A percentile compares a stretch with the other conserved stretches of the same genome.
These are phyloP conservation scores for Crocuta crocuta DNA, from an alignment of 2,113 vertebrate genomes.

Conservation along the genomic window DNA sequence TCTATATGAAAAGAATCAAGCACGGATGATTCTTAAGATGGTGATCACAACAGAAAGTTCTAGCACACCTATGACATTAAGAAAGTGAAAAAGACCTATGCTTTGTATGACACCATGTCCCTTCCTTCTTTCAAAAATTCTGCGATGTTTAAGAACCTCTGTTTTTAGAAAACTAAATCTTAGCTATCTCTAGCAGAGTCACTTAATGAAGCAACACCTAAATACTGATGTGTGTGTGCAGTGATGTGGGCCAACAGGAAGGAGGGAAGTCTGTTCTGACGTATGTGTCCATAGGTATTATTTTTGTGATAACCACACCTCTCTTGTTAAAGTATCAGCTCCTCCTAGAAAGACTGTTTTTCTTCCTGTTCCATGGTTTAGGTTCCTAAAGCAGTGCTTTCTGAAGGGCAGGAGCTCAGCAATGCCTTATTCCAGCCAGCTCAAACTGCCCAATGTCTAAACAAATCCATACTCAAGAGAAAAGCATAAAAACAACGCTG, in stretches of 20 bases:
- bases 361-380: not conserved
- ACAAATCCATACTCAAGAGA: not conserved
- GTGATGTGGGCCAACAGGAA: no score
- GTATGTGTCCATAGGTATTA: rapidly evolving
- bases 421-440: not conserved
- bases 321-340: not conserved
- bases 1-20: not conserved
- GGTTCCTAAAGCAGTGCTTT: not conserved
- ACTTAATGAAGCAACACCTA: not conserved
- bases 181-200: not conserved
- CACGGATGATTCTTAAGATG: not conserved
- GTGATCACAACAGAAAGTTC: not conserved
- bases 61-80: not conserved
- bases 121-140: not conserved
- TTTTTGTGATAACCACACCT: not conserved
- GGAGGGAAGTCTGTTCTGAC: no score
- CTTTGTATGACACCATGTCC: not conserved
- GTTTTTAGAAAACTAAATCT: not conserved
- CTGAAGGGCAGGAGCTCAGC: not conserved
- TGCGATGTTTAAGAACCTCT: not conserved
- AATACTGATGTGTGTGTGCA: not conserved
- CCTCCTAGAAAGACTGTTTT: not conserved
- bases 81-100: not conserved
- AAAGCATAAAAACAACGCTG: not conserved
- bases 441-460: not conserved